Evolutionary conservation across 2,797 vertebrate genomes (phyloP).

Genomic region (Micrastur ruficollis): DNA sequence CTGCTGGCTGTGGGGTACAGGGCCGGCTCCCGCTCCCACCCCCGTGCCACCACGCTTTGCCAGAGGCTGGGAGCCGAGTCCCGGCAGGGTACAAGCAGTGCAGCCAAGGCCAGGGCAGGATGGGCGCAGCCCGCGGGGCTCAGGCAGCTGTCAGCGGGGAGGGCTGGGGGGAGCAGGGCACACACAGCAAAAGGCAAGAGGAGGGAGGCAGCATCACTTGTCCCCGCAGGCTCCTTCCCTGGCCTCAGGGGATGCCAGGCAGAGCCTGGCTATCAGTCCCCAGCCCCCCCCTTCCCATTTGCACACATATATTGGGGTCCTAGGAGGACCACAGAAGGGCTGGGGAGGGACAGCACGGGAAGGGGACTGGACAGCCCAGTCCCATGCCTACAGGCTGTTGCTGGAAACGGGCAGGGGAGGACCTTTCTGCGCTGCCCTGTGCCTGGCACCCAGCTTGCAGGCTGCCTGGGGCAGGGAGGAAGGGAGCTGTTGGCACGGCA

Average conservation of each 20-base stretch:
- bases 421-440: not conserved
- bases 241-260: not conserved
- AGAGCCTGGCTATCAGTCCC: not conserved
- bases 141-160: constrained; percentile 41
- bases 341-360: not conserved
- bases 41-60: not conserved
- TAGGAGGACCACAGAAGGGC: not conserved
- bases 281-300: not conserved
- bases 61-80: not conserved
- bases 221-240: not conserved
- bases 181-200: constrained; percentile 21
- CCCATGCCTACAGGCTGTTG: not conserved
- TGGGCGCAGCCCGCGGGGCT: not conserved
- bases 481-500: not conserved
- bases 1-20: not conserved
- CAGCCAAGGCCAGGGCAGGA: constrained; percentile 19
- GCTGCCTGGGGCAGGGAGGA: not conserved
- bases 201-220: not conserved
- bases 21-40: not conserved
- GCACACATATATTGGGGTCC: not conserved
- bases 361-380: not conserved
- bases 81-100: constrained; percentile 14
- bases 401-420: not conserved
- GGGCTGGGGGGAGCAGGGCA: not conserved
- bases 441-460: not conserved